A percentile compares a stretch with the other conserved stretches of the same genome.
These are phyloP conservation scores for Philaenus spumarius DNA, from an alignment of 1,140 invertebrate genomes.

Conservation along the genomic window DNA sequence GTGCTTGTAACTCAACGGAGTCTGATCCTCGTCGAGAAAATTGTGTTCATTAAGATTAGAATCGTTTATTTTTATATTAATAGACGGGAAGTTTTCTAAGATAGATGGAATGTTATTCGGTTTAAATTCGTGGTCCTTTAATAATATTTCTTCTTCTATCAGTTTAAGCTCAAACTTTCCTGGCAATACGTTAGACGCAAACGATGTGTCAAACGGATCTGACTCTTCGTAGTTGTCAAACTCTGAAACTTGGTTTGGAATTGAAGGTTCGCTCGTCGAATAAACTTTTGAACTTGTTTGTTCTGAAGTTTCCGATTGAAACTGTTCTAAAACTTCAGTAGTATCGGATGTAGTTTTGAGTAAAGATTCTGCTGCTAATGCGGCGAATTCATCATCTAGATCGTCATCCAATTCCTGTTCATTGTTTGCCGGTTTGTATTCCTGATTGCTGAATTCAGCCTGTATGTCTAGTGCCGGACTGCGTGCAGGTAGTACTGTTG, in stretches of 20 bases:
- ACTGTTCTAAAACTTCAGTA: neutral
- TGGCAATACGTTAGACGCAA: constrained; percentile 68
- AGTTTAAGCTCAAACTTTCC: constrained; percentile 55
- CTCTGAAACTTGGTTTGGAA: neutral
- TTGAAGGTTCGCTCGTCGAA: neutral
- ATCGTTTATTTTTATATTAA: constrained; percentile 1
- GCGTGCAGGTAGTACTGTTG: constrained; percentile 5
- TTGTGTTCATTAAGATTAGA: constrained; percentile 13
- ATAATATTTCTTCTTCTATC: constrained; percentile 51
- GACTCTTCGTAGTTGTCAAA: constrained; percentile 39
- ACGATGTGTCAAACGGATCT: constrained; percentile 82
- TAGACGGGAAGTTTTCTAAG: constrained; percentile 2
- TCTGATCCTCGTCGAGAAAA: constrained; percentile 15
- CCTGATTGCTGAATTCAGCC: neutral
- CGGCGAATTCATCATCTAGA: constrained; percentile 63
- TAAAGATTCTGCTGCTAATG: constrained; percentile 63
- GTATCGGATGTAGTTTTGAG: constrained; percentile 39
- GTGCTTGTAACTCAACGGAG: constrained; percentile 24
- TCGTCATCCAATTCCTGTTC: constrained; percentile 40
- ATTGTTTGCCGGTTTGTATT: neutral
- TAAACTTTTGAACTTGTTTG: no score
- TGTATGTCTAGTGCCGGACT: constrained; percentile 11
- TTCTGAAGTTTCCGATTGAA: neutral
- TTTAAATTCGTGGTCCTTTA: constrained; percentile 17
- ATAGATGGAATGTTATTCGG: neutral